Percentiles rank a stretch among this genome's conserved stretches.
These are phyloP conservation scores for Netelia inedita DNA, from an alignment of 2,888 invertebrate genomes.

Conservation along the genomic window DNA sequence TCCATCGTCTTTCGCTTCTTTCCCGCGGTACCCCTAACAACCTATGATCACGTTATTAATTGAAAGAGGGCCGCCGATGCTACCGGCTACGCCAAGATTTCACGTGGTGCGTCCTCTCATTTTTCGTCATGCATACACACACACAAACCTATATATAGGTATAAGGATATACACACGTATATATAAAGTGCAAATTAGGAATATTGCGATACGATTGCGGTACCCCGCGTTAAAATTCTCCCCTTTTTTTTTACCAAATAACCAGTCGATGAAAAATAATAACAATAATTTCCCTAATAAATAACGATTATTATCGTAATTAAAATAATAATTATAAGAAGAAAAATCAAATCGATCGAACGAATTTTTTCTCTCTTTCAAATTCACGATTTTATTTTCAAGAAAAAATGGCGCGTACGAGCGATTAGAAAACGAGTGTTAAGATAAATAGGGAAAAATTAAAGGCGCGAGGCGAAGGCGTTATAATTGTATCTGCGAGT, in stretches of 20 bases:
- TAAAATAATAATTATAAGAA: background rate
- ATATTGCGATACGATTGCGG: background rate
- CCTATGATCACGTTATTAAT: constrained; percentile 84
- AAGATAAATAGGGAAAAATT: background rate
- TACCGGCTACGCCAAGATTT: constrained; percentile 80
- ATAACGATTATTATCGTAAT: too few species aligned
- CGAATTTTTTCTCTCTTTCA: background rate
- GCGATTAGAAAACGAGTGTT: background rate
- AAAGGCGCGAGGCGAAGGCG: constrained; percentile 32
- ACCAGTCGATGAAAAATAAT: too few species aligned
- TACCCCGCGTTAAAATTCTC: too few species aligned
- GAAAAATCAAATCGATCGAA: background rate
- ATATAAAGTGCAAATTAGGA: background rate
- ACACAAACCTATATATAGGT: too few species aligned
- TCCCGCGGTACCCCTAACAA: constrained; percentile 79
- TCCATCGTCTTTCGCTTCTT: constrained; percentile 54
- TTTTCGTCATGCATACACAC: background rate
- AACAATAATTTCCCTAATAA: too few species aligned
- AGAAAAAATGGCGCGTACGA: constrained; percentile 1
- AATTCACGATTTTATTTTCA: background rate
- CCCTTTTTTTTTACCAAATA: too few species aligned
- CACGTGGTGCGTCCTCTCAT: constrained; percentile 14
- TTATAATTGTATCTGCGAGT: constrained; percentile 40
- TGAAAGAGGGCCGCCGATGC: constrained; percentile 83
- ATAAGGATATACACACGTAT: too few species aligned